phyloP scores from a whole-genome alignment of 1,140 invertebrate genomes.

The Achatina immaculata region DNA sequence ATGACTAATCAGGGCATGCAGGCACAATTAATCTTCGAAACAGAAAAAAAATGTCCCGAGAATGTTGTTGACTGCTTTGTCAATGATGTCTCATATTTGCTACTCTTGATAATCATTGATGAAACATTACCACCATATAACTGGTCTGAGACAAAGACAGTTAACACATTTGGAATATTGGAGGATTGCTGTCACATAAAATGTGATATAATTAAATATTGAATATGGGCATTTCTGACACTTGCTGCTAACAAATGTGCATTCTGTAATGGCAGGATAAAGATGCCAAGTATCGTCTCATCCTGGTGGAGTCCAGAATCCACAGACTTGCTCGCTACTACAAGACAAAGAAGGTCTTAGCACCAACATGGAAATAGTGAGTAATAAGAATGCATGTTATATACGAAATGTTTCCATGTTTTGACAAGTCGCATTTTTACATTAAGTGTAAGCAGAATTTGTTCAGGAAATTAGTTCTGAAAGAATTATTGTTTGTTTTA shows the following conservation, averaged over 20 bases:
- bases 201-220: too few relatives aligned
- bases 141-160: constrained; percentile 17
- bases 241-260: too few relatives aligned
- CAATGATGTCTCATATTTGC: constrained; percentile 32
- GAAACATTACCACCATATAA: constrained; percentile 9
- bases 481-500: too few relatives aligned
- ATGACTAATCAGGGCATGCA: too few relatives aligned
- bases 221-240: too few relatives aligned
- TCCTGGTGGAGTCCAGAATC: constrained; percentile 98
- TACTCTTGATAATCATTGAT: constrained; percentile 32
- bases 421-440: too few relatives aligned
- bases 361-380: constrained; percentile 97
- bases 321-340: constrained; percentile 98
- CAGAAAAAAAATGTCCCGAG: too few relatives aligned
- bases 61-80: background rate
- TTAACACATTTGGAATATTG: background rate
- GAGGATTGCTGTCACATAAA: background rate
- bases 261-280: constrained; percentile 83
- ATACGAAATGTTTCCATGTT: too few relatives aligned
- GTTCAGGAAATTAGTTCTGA: too few relatives aligned
- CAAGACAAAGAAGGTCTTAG: constrained; percentile 94
- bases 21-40: too few relatives aligned
- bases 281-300: constrained; percentile 98
- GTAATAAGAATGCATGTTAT: constrained; percentile 44
- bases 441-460: too few relatives aligned